Conservation (phyloP, 2,888 invertebrate genomes). For the Chymomyza caudatula region DNA sequence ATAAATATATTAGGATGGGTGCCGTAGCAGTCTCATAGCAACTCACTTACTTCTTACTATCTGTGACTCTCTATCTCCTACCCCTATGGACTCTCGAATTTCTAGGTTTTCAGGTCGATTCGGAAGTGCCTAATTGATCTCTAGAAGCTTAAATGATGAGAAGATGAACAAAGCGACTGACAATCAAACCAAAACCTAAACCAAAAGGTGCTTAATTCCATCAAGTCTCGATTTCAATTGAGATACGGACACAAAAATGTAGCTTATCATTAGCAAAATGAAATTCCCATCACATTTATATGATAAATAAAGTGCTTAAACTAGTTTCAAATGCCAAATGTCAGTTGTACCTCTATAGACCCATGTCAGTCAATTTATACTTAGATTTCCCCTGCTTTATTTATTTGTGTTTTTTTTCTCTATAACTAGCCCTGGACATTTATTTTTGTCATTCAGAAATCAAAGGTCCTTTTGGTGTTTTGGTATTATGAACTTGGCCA, state of each 20-base stretch:
- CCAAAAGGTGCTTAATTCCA: background rate
- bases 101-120: too few species aligned
- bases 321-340: conserved; percentile 10
- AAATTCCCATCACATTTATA: background rate
- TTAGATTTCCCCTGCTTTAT: background rate
- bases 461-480: conserved; percentile 56
- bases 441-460: conserved; percentile 57
- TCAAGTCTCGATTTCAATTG: background rate
- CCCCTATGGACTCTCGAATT: too few species aligned
- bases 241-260: conserved; percentile 20
- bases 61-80: too few species aligned
- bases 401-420: background rate
- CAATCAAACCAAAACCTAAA: too few species aligned
- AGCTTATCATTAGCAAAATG: background rate
- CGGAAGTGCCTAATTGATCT: too few species aligned
- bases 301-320: background rate
- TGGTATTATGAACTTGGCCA: conserved; percentile 32
- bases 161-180: too few species aligned
- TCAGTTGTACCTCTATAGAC: conserved; percentile 24
- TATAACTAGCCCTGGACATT: conserved; percentile 16
- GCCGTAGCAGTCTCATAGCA: too few species aligned
- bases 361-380: background rate
- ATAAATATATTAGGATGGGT: too few species aligned
- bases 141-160: too few species aligned
- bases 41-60: too few species aligned